Evolutionary conservation across 2,113 vertebrate genomes (phyloP), one percentile per base, ranked within the genome.

Genomic region (Phaetusa simplex): DNA sequence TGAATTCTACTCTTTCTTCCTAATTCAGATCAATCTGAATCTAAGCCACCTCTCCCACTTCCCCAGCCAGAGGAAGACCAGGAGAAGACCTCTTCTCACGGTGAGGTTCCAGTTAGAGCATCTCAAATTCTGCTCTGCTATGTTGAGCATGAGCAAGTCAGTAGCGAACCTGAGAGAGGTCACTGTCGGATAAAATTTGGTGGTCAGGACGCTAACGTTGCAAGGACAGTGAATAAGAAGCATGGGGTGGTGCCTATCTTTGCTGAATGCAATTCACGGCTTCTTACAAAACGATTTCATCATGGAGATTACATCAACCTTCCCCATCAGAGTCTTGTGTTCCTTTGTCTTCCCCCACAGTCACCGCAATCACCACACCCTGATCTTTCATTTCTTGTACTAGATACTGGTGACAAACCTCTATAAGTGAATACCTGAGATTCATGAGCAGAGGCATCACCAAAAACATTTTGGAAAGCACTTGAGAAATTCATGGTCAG

Each of bases 181-280:
- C 65, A 76, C 29, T 71, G 58, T 26, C 30, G 2, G 32, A 26
- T 40, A 36, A 67, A 58, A 69, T 50, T 7, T n/a, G n/a, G 56
- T 45, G 50, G 32, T 59, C 26, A 40, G 27, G 30, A 73, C n/a
- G 4, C 26, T 62, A 17, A 52, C 12, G 40, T 50, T 58, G 38
- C 58, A 76, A 74, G 43, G 42, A 52, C 17, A 79, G 72, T 15
- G 32, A 80, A 56, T 5, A 65, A 80, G 78, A 82, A 36, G 24
- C 10, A 50, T 0, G 0, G 15, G 15, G 21, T 26, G 16, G 47
- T 36, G 34, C 20, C 55, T 47, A 17, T 58, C 34, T 79, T n/a
- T 45, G n/a, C 26, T 26, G 36, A 64, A 82, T 11, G 53, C 45
- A 77, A 43, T 70, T 96, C 58, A 73, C 2, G 0, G 58, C 43